phyloP scores from a whole-genome alignment of 2,888 invertebrate species.

The Atrina japonica region DNA sequence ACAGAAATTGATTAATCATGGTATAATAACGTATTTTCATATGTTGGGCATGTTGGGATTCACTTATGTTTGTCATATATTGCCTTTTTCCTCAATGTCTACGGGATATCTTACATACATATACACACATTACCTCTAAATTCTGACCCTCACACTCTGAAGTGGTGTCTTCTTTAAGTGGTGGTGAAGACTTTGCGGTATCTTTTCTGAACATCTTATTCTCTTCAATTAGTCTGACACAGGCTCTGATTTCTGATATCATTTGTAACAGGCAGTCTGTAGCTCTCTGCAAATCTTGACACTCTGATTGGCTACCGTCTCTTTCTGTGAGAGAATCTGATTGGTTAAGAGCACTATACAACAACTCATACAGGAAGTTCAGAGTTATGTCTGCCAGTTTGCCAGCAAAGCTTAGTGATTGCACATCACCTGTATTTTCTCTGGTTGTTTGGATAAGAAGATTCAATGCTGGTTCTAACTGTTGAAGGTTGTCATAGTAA shows the following conservation, averaged over 20 bases:
- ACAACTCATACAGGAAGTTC: conserved; percentile 67
- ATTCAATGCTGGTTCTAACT: conserved; percentile 66
- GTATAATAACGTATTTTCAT: no score
- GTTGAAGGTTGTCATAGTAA: conserved; percentile 59
- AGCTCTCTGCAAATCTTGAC: conserved; percentile 52
- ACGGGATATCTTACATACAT: no score
- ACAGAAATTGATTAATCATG: no score
- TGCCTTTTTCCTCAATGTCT: no score
- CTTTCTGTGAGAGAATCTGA: conserved; percentile 22
- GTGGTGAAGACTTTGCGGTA: neutral
- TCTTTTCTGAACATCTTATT: neutral
- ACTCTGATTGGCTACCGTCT: conserved; percentile 1
- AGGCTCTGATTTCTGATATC: conserved; percentile 58
- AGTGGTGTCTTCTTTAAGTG: neutral
- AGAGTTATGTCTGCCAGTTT: conserved; percentile 68
- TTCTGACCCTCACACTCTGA: no score
- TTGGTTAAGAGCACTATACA: conserved; percentile 61
- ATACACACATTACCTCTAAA: no score
- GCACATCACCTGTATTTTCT: conserved; percentile 60
- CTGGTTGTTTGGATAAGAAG: conserved; percentile 64
- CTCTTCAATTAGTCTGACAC: conserved; percentile 38
- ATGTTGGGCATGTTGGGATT: no score
- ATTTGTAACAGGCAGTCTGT: conserved; percentile 58
- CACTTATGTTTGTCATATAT: no score
- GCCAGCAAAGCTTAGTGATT: conserved; percentile 67